Base-by-base conservation (phyloP, 2,797 vertebrate species). In the Sebastes nivosus region DNA sequence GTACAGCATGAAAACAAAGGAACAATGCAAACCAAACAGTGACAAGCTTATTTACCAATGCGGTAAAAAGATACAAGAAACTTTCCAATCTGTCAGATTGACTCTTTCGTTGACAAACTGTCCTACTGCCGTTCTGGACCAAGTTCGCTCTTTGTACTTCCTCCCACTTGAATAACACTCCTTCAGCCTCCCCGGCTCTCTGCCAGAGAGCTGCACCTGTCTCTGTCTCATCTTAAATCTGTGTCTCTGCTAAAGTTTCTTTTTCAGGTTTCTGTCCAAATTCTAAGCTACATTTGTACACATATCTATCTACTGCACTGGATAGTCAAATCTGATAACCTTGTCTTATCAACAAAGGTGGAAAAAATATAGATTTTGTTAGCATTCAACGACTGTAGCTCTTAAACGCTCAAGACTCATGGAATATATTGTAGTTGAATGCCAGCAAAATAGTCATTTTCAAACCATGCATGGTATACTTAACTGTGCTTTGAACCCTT, bases 331-430 rank as follows among this genome's bases (percentile, higher is more conserved):
- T 52, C 0, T 52, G 50, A 8, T 1, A 52, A 52, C 18, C 18
- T 52, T n/a, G 18, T 52, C 50, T 0, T 52, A 52, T 52, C 20
- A 52, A 52, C 8, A 52, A n/a, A n/a, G 50, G 50, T 52, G 50
- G 6, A 52, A 52, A 50, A 50, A 50, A 50, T 0, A 50, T 20
- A 50, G 0, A 50, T 50, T 50, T 0, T n/a, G 18, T 20, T 50
- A 50, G 50, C 50, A n/a, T 52, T 52, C 20, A 52, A 52, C 20
- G 0, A 50, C 18, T 10, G 20, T n/a, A 52, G 50, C 20, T 52
- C 20, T 52, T 52, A 52, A 52, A 52, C 0, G 50, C 20, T n/a
- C 20, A 36, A n/a, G 60, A 1, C 2, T 63, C 18, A 4, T 42
- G 32, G 6, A 59, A 12, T 14, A 29, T 60, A 24, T 11, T 57